Base-by-base conservation (phyloP, 2,113 vertebrate species). In the Colossoma macropomum region DNA sequence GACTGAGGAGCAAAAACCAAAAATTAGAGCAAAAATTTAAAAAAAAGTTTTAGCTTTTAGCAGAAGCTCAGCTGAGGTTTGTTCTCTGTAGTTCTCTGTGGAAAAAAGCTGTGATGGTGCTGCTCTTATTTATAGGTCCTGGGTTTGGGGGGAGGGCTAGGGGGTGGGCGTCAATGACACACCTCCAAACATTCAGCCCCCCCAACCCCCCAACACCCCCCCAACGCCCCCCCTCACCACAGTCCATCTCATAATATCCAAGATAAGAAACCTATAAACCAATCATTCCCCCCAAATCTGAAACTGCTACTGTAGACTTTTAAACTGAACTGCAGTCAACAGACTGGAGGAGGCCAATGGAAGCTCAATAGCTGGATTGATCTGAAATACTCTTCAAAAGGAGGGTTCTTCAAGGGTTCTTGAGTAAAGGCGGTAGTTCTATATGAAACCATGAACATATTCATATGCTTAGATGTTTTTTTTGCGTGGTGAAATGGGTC, bases 191-290 rank as follows among this genome's bases (percentile, higher is more conserved):
- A 16, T 60, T 45, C 5, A 38, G 21, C 32, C 54, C 6, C 56
- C 45, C 56, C 74, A 23, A 17, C n/a, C 41, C 56, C 3, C 34
- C n/a, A n/a, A n/a, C n/a, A n/a, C 10, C 62, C 34, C 7, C 34
- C 10, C 38, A n/a, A 28, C 34, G 21, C 45, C 28, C n/a, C n/a
- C n/a, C n/a, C n/a, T n/a, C 23, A 16, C 15, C 23, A 12, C 66
- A 59, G 52, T 54, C 17, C 32, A 30, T 12, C 48, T 27, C 27
- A 63, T 81, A 56, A 81, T 66, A 79, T 52, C 30, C 45, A 25
- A 83, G 45, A 86, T 65, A 76, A 83, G 77, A 48, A 71, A 27
- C 34, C 30, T 72, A 59, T 72, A 71, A 80, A 74, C 66, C 77
- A n/a, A 80, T 80, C 17, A 80, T 63, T n/a, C n/a, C 16, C 28